These are phyloP conservation scores for Drosophila guanche DNA, from an alignment of 1,140 invertebrate species.

Conservation along the genomic window DNA sequence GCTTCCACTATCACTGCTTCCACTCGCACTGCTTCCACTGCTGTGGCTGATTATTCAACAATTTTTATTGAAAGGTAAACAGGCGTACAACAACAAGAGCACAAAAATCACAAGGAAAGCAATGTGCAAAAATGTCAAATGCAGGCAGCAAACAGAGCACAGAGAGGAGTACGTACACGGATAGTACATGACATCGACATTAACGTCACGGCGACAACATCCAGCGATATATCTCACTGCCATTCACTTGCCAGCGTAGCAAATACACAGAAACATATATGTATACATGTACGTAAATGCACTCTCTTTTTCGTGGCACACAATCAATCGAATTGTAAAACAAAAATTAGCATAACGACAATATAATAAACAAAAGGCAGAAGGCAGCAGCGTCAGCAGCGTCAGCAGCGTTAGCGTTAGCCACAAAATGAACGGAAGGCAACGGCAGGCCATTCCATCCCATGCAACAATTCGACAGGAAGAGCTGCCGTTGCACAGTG, in stretches of 20 bases:
- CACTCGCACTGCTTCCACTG: constrained; percentile 8
- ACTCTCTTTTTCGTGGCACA: constrained; percentile 38
- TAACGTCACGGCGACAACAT: constrained; percentile 64
- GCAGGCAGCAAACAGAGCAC: constrained; percentile 37
- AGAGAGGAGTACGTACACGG: constrained; percentile 11
- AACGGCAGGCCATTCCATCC: constrained; percentile 2
- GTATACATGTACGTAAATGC: constrained; percentile 1
- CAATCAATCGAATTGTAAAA: constrained; percentile 64
- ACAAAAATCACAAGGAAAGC: constrained; percentile 67
- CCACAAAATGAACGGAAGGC: constrained; percentile 40
- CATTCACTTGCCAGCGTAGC: constrained; percentile 57
- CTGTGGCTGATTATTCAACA: constrained; percentile 71
- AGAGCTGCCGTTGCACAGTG: background rate
- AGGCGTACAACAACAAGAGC: constrained; percentile 62
- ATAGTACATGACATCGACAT: constrained; percentile 71
- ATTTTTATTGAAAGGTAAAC: constrained; percentile 79
- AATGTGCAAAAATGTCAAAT: constrained; percentile 80
- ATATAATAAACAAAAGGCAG: constrained; percentile 73
- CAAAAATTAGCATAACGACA: constrained; percentile 80
- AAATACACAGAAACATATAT: background rate
- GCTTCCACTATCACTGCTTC: constrained; percentile 13
- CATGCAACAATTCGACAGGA: constrained; percentile 6
- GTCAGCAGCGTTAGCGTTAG: constrained; percentile 29
- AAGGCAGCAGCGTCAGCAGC: constrained; percentile 29
- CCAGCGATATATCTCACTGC: constrained; percentile 43